A percentile compares a stretch with the other conserved stretches of the same genome.
These are phyloP conservation scores for Rhodophaea formosa DNA, from an alignment of 2,888 invertebrate genomes.

Conservation along the genomic window DNA sequence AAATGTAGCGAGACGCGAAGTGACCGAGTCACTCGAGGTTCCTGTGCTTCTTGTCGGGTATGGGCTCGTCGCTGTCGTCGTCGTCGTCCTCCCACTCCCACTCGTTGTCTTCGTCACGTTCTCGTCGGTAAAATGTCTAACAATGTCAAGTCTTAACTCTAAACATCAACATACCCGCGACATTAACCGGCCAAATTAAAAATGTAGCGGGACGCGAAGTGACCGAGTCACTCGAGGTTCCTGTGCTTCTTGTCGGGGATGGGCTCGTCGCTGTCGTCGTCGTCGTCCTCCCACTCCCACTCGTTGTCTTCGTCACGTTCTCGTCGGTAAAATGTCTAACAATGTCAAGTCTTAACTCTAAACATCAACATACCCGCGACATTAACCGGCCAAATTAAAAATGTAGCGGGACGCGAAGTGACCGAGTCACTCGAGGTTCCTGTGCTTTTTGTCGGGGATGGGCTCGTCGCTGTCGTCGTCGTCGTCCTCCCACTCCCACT, in stretches of 20 bases:
- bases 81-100: too few species aligned
- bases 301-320: slow-evolving; percentile 52
- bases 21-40: too few species aligned
- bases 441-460: slow-evolving; percentile 47
- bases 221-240: slow-evolving; percentile 15
- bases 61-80: too few species aligned
- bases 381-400: neutral
- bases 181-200: neutral
- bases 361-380: too few species aligned
- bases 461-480: slow-evolving; percentile 67
- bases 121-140: too few species aligned
- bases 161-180: too few species aligned
- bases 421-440: slow-evolving; percentile 22
- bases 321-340: slow-evolving; percentile 54
- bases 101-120: too few species aligned
- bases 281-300: slow-evolving; percentile 72
- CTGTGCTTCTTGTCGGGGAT: slow-evolving; percentile 48
- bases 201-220: neutral
- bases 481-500: slow-evolving; percentile 72
- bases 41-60: slow-evolving; percentile 40
- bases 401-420: neutral
- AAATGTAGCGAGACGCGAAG: too few species aligned
- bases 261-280: slow-evolving; percentile 42
- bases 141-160: too few species aligned
- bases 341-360: too few species aligned